Base-by-base conservation (phyloP, 2,797 vertebrate genomes). In the Manis pentadactyla region DNA sequence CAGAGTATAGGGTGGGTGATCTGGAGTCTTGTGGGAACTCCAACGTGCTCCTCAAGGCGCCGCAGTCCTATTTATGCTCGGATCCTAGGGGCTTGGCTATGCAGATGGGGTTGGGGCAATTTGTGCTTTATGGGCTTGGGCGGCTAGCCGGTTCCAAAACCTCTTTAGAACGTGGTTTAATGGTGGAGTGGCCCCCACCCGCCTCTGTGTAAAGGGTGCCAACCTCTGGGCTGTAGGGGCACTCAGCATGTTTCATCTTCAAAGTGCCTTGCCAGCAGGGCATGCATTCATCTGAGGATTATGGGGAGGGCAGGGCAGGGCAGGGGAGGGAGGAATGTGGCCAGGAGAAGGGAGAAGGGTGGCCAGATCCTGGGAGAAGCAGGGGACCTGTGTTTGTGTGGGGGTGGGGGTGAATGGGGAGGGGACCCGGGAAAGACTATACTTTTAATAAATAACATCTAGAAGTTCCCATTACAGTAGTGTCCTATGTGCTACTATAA, bases 51-150 rank as follows among this genome's bases (percentile, higher is more conserved):
- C 25, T 53, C 37, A 12, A 23, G n/a, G 29, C 3, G 1, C 39
- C 4, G 0, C 17, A 10, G 95, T 57, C 95, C 93, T 97, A 98
- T 98, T 96, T 98, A 98, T 97, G 95, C 73, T 69, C 69, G 7
- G 7, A 7, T 37, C 19, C 15, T 27, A 51, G 84, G 69, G 95
- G 93, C 71, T 97, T 91, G 96, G 96, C 90, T 81, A 21, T 84
- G 87, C 73, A 85, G 81, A 78, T 71, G 55, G 39, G 7, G 73
- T 55, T 89, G 79, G 87, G 68, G 55, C 95, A 97, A 93, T 97
- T 96, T 96, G 74, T 14, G n/a, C 95, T 98, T 98, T 97, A 98
- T 97, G 91, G 92, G 97, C 97, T 97, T 98, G 95, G 94, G 97
- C 87, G 27, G 82, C 96, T 91, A 91, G 92, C 37, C 17, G n/a